Conservation (phyloP, 2,888 invertebrate genomes). For the Merodon equestris region DNA sequence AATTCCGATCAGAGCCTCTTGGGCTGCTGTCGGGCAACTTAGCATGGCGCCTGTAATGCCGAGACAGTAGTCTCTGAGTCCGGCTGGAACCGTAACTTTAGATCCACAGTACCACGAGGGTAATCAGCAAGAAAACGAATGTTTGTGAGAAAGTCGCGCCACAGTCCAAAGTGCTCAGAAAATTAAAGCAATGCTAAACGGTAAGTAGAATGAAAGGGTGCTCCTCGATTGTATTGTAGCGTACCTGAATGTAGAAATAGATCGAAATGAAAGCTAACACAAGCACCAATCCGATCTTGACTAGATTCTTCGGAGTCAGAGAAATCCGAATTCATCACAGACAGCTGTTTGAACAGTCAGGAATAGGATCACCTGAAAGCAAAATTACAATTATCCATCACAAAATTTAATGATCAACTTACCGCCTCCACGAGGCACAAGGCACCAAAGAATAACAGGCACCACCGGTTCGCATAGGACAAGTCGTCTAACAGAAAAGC, state of each 20-base stretch:
- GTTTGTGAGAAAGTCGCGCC: conserved; percentile 74
- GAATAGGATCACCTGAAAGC: conserved; percentile 74
- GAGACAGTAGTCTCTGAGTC: too few species aligned
- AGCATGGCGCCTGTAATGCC: too few species aligned
- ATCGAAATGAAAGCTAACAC: conserved; percentile 71
- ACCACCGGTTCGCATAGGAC: conserved; percentile 81
- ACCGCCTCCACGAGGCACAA: conserved; percentile 87
- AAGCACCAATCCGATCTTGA: conserved; percentile 70
- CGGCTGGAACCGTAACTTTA: conserved; percentile 83
- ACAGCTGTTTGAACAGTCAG: conserved; percentile 75
- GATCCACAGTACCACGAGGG: conserved; percentile 89
- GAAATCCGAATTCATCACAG: conserved; percentile 75
- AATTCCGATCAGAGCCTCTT: too few species aligned
- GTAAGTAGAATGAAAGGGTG: too few species aligned
- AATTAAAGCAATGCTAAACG: conserved; percentile 74
- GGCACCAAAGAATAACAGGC: conserved; percentile 87
- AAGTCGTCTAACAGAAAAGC: conserved; percentile 74
- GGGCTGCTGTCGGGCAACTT: too few species aligned
- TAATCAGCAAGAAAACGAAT: conserved; percentile 85
- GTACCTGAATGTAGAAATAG: conserved; percentile 76
- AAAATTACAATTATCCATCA: background rate
- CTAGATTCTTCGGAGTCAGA: conserved; percentile 71
- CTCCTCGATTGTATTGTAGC: background rate
- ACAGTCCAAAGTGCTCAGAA: conserved; percentile 73
- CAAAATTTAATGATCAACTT: conserved; percentile 75